Conservation (phyloP, 2,888 invertebrate species). For the Aphodius granarius region DNA sequence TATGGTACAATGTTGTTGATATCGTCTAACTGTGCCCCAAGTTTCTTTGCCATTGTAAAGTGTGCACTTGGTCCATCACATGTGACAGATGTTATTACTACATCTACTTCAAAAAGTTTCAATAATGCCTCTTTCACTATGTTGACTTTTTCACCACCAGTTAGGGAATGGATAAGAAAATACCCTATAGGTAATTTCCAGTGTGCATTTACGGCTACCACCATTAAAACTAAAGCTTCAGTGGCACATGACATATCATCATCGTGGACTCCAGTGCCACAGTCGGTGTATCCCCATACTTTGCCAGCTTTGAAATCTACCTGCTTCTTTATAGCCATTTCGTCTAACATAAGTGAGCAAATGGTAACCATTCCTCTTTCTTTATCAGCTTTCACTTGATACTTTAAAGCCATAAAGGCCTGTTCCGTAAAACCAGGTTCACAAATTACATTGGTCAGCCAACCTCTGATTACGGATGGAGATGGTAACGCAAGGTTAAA, state of each 20-base stretch:
- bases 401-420: neutral
- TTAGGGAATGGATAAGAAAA: conserved; percentile 27
- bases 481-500: neutral
- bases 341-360: conserved; percentile 7
- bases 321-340: conserved; percentile 38
- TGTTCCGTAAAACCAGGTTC: neutral
- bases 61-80: conserved; percentile 38
- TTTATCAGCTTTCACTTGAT: neutral
- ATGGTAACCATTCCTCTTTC: neutral
- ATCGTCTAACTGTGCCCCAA: neutral
- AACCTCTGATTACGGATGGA: neutral
- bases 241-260: conserved; percentile 25
- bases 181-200: conserved; percentile 36
- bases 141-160: conserved; percentile 16
- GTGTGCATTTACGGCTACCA: conserved; percentile 28
- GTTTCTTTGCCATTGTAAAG: conserved; percentile 19
- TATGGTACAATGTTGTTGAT: neutral
- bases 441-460: neutral
- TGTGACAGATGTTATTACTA: conserved; percentile 29
- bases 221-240: conserved; percentile 34
- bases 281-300: neutral
- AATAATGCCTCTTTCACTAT: conserved; percentile 9
- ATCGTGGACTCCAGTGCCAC: neutral
- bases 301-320: conserved; percentile 30
- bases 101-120: conserved; percentile 1